Percentiles rank a stretch among this genome's conserved stretches.
These are phyloP conservation scores for Eupeodes luniger DNA, from an alignment of 2,888 invertebrate genomes.

Conservation along the genomic window DNA sequence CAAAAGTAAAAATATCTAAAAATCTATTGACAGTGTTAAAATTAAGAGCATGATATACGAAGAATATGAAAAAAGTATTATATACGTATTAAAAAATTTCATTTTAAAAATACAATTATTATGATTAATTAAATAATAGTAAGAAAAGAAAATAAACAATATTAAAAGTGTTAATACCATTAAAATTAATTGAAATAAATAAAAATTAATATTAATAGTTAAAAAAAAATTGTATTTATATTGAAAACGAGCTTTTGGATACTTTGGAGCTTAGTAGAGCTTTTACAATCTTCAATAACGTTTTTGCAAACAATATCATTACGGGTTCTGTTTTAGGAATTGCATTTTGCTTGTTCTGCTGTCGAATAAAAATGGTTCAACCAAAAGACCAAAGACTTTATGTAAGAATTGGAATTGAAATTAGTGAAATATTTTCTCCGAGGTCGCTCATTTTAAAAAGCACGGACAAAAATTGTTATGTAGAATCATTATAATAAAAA, in stretches of 20 bases:
- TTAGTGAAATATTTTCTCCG: too few relatives aligned
- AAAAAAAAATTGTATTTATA: not conserved
- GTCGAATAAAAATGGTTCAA: too few relatives aligned
- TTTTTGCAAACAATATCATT: too few relatives aligned
- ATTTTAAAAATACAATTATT: conserved; percentile 37
- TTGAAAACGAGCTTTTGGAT: not conserved
- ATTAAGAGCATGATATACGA: conserved; percentile 47
- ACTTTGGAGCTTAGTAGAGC: not conserved
- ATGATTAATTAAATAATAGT: conserved; percentile 18
- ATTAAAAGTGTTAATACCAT: conserved; percentile 65
- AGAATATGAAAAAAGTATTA: conserved; percentile 66
- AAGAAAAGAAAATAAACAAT: conserved; percentile 16
- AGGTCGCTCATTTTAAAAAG: too few relatives aligned
- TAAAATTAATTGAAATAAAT: conserved; percentile 59
- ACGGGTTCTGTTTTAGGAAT: too few relatives aligned
- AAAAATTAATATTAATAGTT: conserved; percentile 20
- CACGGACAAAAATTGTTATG: too few relatives aligned
- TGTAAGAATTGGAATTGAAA: too few relatives aligned
- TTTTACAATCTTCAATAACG: not conserved
- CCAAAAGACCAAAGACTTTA: too few relatives aligned
- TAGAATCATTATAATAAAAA: too few relatives aligned
- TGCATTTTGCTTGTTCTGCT: too few relatives aligned
- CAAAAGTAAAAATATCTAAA: conserved; percentile 30
- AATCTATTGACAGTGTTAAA: conserved; percentile 64
- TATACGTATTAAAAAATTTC: conserved; percentile 54